Evolutionary conservation across 2,113 vertebrate genomes (phyloP).

Genomic region (Sinocyclocheilus rhinocerous): DNA sequence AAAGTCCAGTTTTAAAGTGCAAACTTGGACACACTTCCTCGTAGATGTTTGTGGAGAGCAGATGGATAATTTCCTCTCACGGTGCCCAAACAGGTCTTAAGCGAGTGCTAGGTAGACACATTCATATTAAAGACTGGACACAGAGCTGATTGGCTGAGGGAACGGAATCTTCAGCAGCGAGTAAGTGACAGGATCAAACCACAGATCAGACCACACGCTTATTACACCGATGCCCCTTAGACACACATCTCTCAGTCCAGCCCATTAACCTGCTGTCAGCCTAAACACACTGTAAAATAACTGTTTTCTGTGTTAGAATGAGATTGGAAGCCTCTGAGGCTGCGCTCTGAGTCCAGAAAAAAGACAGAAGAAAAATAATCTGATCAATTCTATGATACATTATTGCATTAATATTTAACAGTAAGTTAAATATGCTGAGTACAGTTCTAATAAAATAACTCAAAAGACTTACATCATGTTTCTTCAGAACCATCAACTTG

Average conservation of each 20-base stretch:
- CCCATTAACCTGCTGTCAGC: constrained; percentile 42
- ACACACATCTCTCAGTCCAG: constrained; percentile 34
- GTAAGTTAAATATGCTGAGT: neutral
- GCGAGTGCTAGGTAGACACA: neutral
- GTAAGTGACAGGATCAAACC: constrained; percentile 21
- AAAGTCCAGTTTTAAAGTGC: constrained; percentile 52
- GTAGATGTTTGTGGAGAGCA: neutral
- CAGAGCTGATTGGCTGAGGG: constrained; percentile 1
- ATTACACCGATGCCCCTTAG: constrained; percentile 16
- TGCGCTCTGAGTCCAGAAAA: neutral
- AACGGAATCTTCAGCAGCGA: constrained; percentile 1
- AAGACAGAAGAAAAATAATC: neutral
- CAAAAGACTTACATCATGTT: neutral
- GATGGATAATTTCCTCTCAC: neutral
- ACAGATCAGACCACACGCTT: constrained; percentile 30
- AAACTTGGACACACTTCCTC: constrained; percentile 37
- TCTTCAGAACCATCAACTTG: neutral
- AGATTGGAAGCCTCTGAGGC: neutral
- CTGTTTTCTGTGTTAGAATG: neutral
- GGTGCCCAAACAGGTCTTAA: neutral
- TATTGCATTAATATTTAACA: neutral
- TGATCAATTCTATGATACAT: neutral
- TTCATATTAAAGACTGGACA: neutral
- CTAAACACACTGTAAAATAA: constrained; percentile 33
- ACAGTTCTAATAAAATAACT: neutral